phyloP scores from a whole-genome alignment of 2,888 invertebrate species.

The Lasiommata megera region DNA sequence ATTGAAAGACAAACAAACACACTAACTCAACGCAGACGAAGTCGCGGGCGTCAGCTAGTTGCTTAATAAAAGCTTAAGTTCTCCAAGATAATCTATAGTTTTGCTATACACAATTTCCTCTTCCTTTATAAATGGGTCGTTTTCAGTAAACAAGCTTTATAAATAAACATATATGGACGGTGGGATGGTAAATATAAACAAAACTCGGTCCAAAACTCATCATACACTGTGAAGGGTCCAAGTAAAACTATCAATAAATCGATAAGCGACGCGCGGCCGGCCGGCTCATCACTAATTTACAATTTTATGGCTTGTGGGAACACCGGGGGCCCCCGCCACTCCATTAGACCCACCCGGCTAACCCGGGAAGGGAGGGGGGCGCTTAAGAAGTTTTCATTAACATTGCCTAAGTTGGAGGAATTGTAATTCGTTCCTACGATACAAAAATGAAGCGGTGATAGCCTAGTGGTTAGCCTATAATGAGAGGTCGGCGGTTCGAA shows the following conservation, averaged over 20 bases:
- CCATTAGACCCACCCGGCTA: conserved; percentile 71
- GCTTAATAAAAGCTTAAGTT: no score
- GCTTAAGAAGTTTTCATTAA: conserved; percentile 25
- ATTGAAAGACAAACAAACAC: no score
- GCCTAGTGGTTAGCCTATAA: no score
- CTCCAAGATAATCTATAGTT: not conserved
- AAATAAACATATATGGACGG: not conserved
- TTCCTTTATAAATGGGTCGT: no score
- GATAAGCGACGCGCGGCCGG: conserved; percentile 66
- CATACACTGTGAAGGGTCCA: conserved; percentile 38
- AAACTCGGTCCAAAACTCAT: conserved; percentile 28
- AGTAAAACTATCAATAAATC: conserved; percentile 76
- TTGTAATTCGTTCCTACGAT: no score
- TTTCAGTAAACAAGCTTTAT: not conserved
- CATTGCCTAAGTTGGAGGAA: conserved; percentile 2
- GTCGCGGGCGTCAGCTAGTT: no score
- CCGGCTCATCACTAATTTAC: conserved; percentile 80
- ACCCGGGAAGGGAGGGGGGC: conserved; percentile 57
- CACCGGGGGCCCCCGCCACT: conserved; percentile 56
- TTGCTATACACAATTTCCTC: no score
- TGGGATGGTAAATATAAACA: conserved; percentile 6
- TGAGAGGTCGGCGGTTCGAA: no score
- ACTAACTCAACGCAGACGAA: no score
- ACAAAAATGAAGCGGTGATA: no score
- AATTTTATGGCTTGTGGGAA: conserved; percentile 79